Evolutionary conservation across 1,140 invertebrate genomes (phyloP), one percentile per base, ranked within the genome.

Genomic region (Solen grandis): DNA sequence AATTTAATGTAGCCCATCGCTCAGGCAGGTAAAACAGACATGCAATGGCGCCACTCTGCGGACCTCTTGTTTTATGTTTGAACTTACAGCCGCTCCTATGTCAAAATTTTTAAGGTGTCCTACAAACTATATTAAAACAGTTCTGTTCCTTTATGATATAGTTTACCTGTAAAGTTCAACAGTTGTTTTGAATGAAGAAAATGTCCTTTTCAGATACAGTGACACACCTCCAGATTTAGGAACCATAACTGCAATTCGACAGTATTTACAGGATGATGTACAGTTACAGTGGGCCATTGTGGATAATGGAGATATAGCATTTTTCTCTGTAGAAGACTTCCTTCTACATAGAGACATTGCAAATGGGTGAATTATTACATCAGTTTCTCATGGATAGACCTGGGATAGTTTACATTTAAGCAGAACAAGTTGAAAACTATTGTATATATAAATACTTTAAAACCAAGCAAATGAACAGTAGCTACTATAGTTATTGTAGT

Each of bases 251-350:
- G 31, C 52, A 19, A 69, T 79, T 4, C 19, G n/a, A 1, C 27
- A 25, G 31, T 80, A 72, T 41, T 31, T 80, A 16, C 27, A 63
- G 52, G 77, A 80, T 55, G 66, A 72, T 25, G 59, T 50, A 8
- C 29, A 54, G 4, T 27, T 80, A 29, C 68, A 72, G 0, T 80
- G 77, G 59, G 66, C 68, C 29, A 50, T 80, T 3, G 66, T 80
- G 0, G 77, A 73, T 27, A 13, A n/a, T 54, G 77, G 77, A 8
- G 55, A 60, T 14, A 72, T 72, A 25, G 19, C 38, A 19, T 80
- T 72, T 68, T 72, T 72, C 35, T 25, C 13, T 25, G 22, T 80
- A 22, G 35, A 55, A 4, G 38, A 52, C 41, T 50, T 80, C 38
- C 10, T 55, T 0, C 33, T 80, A 27, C 77, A 66, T 10, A 5